Evolutionary conservation across 2,888 invertebrate genomes (phyloP).

Genomic region (Drosophila basisetae): DNA sequence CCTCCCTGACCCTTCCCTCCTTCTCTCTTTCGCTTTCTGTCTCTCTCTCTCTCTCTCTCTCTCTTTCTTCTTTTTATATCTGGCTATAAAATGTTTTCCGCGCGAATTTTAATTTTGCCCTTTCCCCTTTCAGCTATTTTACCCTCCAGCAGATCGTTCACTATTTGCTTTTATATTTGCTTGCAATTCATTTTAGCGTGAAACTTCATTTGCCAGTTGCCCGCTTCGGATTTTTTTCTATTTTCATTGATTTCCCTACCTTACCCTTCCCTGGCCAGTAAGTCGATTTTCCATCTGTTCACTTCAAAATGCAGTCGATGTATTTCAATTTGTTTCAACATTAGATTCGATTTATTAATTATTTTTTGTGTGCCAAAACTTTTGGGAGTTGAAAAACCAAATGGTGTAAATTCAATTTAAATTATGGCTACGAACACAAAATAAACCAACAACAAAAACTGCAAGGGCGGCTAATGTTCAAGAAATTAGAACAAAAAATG

Average conservation of each 20-base stretch:
- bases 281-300: slow-evolving; percentile 47
- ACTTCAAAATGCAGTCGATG: slow-evolving; percentile 67
- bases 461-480: not conserved
- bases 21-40: not conserved
- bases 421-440: not conserved
- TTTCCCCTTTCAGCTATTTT: slow-evolving; percentile 18
- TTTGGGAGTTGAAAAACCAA: slow-evolving; percentile 13
- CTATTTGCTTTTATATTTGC: slow-evolving; percentile 62
- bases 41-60: not conserved
- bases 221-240: slow-evolving; percentile 16
- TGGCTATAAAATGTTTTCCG: slow-evolving; percentile 68
- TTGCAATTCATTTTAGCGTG: slow-evolving; percentile 75
- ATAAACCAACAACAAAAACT: not conserved
- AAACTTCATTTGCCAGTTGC: slow-evolving; percentile 61
- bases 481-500: not conserved
- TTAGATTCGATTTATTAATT: slow-evolving; percentile 75
- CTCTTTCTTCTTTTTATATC: slow-evolving; percentile 54
- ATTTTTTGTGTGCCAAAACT: slow-evolving; percentile 49
- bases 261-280: not conserved
- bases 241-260: slow-evolving; percentile 23
- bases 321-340: slow-evolving; percentile 61
- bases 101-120: slow-evolving; percentile 68
- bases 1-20: not conserved
- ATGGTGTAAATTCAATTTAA: slow-evolving; percentile 30
- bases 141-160: slow-evolving; percentile 51